Evolutionary conservation across 2,888 invertebrate genomes (phyloP), one percentile per base, ranked within the genome.

Genomic region (Anoplius nigerrimus): DNA sequence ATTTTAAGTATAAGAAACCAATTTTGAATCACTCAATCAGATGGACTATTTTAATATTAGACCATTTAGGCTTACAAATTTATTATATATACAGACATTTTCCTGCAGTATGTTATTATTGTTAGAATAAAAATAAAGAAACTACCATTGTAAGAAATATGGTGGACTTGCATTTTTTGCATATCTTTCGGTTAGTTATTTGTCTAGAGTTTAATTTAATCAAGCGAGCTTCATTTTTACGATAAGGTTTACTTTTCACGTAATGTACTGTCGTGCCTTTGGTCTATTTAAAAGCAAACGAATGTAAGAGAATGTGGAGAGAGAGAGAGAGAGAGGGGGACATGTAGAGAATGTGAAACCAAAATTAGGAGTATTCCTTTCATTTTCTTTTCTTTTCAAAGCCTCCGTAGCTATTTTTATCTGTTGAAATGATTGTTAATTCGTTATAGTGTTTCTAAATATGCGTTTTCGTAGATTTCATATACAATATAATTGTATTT

Each of bases 11-110:
- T 75, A 77, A 69, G 66, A 69, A 65, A 72, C 67, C 58, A 72
- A 71, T 74, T 76, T 73, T 64, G 54, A 73, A 75, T 71, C 55
- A 73, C 71, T 74, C 65, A 70, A 78, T 70, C 72, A 78, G 77
- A 82, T 79, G 66, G 66, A 82, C 77, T 83, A 84, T 83, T 84
- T 83, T 84, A 82, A 75, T 82, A 82, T 75, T 83, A 81, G 74
- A 74, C 61, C 52, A 65, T 66, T 78, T 81, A 80, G 73, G 62
- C 58, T 65, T 66, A 78, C 69, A 60, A 68, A 75, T 67, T 69
- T 73, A 75, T 54, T 62, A 64, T 74, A 64, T 60, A 22, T 56
- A 68, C 56, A 55, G 27, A 66, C 34, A 70, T 51, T 54, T 72
- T 78, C 71, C 66, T 69, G 64, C 63, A 74, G 51, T 57, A 75